Evolutionary conservation across 1,140 invertebrate species (phyloP).

Genomic region (Nephila pilipes): DNA sequence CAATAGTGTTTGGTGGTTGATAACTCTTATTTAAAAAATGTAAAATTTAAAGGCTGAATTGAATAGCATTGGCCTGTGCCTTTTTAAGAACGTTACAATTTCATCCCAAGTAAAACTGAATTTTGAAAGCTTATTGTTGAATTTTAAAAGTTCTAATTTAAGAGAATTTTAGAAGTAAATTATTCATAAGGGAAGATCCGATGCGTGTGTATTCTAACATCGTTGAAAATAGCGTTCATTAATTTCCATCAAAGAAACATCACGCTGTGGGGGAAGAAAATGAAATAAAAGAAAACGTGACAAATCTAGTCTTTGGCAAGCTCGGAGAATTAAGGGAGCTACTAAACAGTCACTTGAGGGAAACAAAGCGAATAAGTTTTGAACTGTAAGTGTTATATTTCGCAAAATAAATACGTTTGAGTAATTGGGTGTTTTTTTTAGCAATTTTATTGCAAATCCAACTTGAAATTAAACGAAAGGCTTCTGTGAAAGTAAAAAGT

Average conservation of each 20-base stretch:
- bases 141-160: not conserved
- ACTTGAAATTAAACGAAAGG: conserved; percentile 17
- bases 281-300: conserved; percentile 35
- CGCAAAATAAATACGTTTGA: conserved; percentile 44
- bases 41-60: too few species aligned
- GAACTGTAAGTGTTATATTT: not conserved
- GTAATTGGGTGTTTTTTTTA: conserved; percentile 37
- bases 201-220: not conserved
- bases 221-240: conserved; percentile 10
- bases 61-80: too few species aligned
- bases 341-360: not conserved
- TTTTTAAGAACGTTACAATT: too few species aligned
- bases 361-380: conserved; percentile 41
- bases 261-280: not conserved
- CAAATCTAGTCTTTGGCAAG: not conserved
- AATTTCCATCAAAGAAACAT: not conserved
- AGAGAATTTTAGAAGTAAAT: not conserved
- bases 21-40: too few species aligned
- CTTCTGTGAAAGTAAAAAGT: not conserved
- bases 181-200: not conserved
- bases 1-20: too few species aligned
- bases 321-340: not conserved
- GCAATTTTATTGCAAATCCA: not conserved
- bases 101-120: too few species aligned
- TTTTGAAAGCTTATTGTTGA: too few species aligned